A percentile compares a stretch with the other conserved stretches of the same genome.
These are phyloP conservation scores for Latrodectus geometricus DNA, from an alignment of 1,140 invertebrate genomes.

Conservation along the genomic window DNA sequence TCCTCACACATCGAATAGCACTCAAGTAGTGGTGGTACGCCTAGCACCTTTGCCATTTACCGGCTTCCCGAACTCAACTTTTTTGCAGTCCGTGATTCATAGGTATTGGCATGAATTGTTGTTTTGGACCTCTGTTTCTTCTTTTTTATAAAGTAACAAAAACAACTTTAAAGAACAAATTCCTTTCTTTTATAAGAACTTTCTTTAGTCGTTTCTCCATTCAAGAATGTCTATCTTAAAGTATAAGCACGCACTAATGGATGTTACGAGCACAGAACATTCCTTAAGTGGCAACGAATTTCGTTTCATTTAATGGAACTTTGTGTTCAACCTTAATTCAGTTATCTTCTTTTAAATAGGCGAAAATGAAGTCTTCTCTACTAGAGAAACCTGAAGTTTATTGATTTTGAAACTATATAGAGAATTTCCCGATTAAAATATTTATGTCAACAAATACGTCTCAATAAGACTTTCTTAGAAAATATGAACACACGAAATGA, in stretches of 20 bases:
- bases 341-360: too few species aligned
- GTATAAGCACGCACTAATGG: not conserved
- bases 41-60: constrained; percentile 23
- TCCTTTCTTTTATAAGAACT: not conserved
- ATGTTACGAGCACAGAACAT: not conserved
- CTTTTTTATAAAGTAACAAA: not conserved
- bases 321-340: too few species aligned
- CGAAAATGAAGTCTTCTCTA: too few species aligned
- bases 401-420: too few species aligned
- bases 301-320: too few species aligned
- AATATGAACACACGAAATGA: too few species aligned
- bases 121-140: not conserved
- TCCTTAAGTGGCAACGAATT: too few species aligned
- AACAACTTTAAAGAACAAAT: too few species aligned
- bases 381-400: too few species aligned
- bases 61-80: not conserved
- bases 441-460: too few species aligned
- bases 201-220: not conserved
- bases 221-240: not conserved
- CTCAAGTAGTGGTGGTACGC: constrained; percentile 22
- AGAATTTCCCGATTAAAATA: too few species aligned
- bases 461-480: too few species aligned
- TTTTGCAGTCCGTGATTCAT: constrained; percentile 31
- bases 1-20: constrained; percentile 56
- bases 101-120: constrained; percentile 16